A percentile compares a stretch with the other conserved stretches of the same genome.
Evolutionary conservation across 1,140 invertebrate genomes (phyloP).

Genomic region (Leptinotarsa texana): DNA sequence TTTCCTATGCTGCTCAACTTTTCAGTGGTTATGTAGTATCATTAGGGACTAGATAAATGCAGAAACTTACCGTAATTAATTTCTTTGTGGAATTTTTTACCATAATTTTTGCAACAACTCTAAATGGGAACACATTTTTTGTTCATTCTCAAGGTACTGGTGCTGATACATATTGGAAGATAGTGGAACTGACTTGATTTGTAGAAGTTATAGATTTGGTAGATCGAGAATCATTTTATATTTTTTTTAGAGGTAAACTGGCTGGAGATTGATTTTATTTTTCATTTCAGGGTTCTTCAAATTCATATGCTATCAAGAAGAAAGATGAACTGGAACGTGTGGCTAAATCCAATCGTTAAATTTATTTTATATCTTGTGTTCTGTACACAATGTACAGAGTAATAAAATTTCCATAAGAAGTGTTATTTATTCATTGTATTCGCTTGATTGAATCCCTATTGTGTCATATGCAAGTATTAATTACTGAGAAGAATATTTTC

Average conservation of each 20-base stretch:
- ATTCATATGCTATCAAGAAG: conserved; percentile 99
- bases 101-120: conserved; percentile 11
- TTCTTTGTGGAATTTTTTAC: conserved; percentile 23
- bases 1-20: conserved; percentile 11
- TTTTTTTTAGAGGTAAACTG: too few relatives aligned
- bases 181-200: too few relatives aligned
- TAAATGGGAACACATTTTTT: background rate
- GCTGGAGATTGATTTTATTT: conserved; percentile 9
- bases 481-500: too few relatives aligned
- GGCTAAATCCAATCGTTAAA: conserved; percentile 99
- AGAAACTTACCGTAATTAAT: conserved; percentile 2
- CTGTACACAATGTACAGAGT: conserved; percentile 32
- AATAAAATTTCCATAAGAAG: conserved; percentile 22
- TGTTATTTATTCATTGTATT: background rate
- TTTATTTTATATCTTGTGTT: conserved; percentile 32
- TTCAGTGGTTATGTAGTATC: background rate
- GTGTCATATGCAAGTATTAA: too few relatives aligned
- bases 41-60: conserved; percentile 11
- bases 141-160: too few relatives aligned
- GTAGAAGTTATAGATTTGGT: too few relatives aligned
- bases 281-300: conserved; percentile 86
- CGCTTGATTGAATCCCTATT: background rate
- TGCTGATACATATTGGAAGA: too few relatives aligned
- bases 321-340: conserved; percentile 99
- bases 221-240: too few relatives aligned